These are phyloP conservation scores for Trilocha varians DNA, from an alignment of 2,888 invertebrate genomes.

Conservation along the genomic window DNA sequence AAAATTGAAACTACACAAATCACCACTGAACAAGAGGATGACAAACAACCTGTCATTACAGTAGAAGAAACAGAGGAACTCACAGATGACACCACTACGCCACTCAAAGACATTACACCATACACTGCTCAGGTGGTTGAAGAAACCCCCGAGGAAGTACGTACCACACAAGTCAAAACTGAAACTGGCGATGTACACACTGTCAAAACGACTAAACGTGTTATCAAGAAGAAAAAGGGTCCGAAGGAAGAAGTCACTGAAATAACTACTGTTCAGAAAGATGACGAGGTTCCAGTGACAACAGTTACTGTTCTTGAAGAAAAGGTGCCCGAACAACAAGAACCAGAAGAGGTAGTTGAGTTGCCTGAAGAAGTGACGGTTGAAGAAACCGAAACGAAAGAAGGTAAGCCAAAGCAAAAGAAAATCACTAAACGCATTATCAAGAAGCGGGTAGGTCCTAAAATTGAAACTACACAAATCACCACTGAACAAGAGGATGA, in stretches of 20 bases:
- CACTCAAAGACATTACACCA: conserved; percentile 12
- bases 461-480: conserved; percentile 32
- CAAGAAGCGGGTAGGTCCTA: conserved; percentile 33
- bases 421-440: conserved; percentile 34
- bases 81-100: conserved; percentile 15
- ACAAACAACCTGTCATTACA: conserved; percentile 9
- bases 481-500: conserved; percentile 50
- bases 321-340: not conserved
- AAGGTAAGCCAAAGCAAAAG: conserved; percentile 12
- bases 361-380: conserved; percentile 12
- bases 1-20: conserved; percentile 16
- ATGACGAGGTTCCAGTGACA: conserved; percentile 14
- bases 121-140: conserved; percentile 15
- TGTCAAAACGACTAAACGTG: conserved; percentile 12
- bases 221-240: conserved; percentile 14
- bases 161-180: conserved; percentile 26
- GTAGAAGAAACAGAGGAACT: conserved; percentile 23
- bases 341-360: conserved; percentile 1
- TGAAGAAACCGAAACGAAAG: conserved; percentile 11
- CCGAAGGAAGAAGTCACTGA: conserved; percentile 17
- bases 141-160: conserved; percentile 43
- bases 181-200: conserved; percentile 23
- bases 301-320: conserved; percentile 4
- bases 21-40: conserved; percentile 31
- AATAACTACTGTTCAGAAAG: conserved; percentile 16